phyloP scores from a whole-genome alignment of 1,140 invertebrate species.

The Hycleus cichorii region DNA sequence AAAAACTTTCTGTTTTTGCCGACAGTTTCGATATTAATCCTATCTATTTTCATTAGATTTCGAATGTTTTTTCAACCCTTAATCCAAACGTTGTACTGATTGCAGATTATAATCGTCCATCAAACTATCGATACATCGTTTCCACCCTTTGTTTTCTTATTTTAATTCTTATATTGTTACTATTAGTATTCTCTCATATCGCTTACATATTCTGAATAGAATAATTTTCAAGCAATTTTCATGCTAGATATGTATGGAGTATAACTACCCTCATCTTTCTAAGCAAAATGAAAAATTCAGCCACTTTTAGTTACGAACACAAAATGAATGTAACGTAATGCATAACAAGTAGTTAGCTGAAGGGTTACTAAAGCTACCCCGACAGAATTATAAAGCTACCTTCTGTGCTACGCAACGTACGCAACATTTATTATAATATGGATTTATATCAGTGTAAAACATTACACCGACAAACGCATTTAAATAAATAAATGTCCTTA shows the following conservation, averaged over 20 bases:
- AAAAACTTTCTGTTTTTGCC: constrained; percentile 9
- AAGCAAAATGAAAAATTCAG: constrained; percentile 36
- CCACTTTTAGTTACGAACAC: constrained; percentile 37
- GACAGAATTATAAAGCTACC: constrained; percentile 38
- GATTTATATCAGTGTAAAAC: constrained; percentile 10
- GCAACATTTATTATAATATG: constrained; percentile 18
- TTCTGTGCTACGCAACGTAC: constrained; percentile 24
- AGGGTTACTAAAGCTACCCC: constrained; percentile 34
- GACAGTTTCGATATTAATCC: constrained; percentile 7
- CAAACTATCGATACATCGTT: too few species aligned
- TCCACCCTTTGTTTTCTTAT: too few species aligned
- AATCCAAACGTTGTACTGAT: not conserved
- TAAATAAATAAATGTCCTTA: not conserved
- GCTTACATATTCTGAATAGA: not conserved
- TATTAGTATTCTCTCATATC: too few species aligned
- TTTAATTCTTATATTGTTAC: too few species aligned
- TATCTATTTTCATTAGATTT: not conserved
- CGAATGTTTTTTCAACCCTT: not conserved
- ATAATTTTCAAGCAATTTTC: constrained; percentile 24
- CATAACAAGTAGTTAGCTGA: constrained; percentile 41
- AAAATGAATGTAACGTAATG: constrained; percentile 40
- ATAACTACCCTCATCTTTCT: constrained; percentile 32
- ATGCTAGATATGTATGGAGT: constrained; percentile 26
- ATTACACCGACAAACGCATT: constrained; percentile 1
- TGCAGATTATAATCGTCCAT: too few species aligned